Evolutionary conservation across 2,888 invertebrate species (phyloP).

Genomic region (Spilosoma lubricipeda): DNA sequence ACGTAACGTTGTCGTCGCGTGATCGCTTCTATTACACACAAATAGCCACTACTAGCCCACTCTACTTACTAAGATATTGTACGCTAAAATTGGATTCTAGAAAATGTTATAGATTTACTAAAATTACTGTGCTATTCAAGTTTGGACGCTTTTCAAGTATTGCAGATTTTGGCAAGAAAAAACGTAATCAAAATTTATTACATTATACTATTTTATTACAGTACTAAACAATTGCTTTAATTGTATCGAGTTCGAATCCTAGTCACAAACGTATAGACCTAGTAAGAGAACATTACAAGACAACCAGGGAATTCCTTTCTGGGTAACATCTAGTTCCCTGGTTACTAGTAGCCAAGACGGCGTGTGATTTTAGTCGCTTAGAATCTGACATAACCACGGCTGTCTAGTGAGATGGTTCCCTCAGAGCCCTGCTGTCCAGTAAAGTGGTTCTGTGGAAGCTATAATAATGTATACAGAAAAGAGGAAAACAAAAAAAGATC

Average conservation of each 20-base stretch:
- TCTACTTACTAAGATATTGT: slow-evolving; percentile 25
- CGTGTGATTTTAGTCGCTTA: background rate
- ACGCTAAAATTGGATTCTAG: slow-evolving; percentile 17
- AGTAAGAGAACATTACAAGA: background rate
- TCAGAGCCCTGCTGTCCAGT: no score
- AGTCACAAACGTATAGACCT: background rate
- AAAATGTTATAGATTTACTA: slow-evolving; percentile 7
- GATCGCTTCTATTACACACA: slow-evolving; percentile 51
- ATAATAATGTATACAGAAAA: no score
- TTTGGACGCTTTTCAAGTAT: background rate
- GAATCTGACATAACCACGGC: background rate
- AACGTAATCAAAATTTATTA: background rate
- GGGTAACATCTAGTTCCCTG: background rate
- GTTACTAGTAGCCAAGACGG: background rate
- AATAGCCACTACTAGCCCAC: slow-evolving; percentile 31
- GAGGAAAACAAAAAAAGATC: no score
- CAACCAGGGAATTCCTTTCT: background rate
- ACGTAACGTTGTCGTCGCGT: slow-evolving; percentile 62
- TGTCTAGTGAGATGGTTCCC: no score
- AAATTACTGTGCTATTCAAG: slow-evolving; percentile 1
- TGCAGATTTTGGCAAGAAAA: background rate
- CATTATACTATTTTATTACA: background rate
- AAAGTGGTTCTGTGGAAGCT: no score
- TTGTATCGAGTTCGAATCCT: background rate
- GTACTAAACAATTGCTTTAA: background rate